Conservation (phyloP, 2,113 vertebrate species). For the Ranitomeya variabilis region DNA sequence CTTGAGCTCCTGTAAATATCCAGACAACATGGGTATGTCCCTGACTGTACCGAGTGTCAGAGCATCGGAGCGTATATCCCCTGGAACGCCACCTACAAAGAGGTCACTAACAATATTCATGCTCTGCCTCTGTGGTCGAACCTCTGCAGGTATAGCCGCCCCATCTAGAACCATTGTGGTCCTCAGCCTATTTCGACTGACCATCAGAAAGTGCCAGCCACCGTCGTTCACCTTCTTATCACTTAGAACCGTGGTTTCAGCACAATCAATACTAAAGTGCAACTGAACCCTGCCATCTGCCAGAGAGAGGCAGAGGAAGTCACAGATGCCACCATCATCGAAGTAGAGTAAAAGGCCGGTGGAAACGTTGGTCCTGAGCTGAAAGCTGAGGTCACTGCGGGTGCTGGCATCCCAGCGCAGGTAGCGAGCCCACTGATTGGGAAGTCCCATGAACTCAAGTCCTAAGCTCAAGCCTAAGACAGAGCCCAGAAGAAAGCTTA, state of each 20-base stretch:
- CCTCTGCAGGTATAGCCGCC: slow-evolving; percentile 80
- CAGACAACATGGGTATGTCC: slow-evolving; percentile 82
- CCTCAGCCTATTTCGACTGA: slow-evolving; percentile 85
- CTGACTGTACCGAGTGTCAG: slow-evolving; percentile 86
- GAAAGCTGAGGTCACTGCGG: slow-evolving; percentile 91
- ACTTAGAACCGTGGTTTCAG: slow-evolving; percentile 81
- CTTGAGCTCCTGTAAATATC: slow-evolving; percentile 90
- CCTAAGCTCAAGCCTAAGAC: slow-evolving; percentile 81
- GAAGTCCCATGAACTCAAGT: slow-evolving; percentile 90
- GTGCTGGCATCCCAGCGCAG: slow-evolving; percentile 95
- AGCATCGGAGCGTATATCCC: slow-evolving; percentile 84
- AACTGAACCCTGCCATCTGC: slow-evolving; percentile 85
- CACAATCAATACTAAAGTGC: slow-evolving; percentile 91
- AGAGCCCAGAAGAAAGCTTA: slow-evolving; percentile 82
- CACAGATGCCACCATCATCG: slow-evolving; percentile 92
- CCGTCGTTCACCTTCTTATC: slow-evolving; percentile 87
- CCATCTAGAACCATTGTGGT: slow-evolving; percentile 87
- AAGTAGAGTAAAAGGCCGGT: slow-evolving; percentile 91
- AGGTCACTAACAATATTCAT: slow-evolving; percentile 97
- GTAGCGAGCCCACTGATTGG: slow-evolving; percentile 95
- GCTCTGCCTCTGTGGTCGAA: slow-evolving; percentile 85
- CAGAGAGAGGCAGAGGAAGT: slow-evolving; percentile 88
- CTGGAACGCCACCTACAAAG: slow-evolving; percentile 89
- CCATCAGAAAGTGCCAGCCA: slow-evolving; percentile 89
- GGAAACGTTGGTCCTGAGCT: slow-evolving; percentile 90